Evolutionary conservation across 2,888 invertebrate species (phyloP).

Genomic region (Drosophila heteroneura): DNA sequence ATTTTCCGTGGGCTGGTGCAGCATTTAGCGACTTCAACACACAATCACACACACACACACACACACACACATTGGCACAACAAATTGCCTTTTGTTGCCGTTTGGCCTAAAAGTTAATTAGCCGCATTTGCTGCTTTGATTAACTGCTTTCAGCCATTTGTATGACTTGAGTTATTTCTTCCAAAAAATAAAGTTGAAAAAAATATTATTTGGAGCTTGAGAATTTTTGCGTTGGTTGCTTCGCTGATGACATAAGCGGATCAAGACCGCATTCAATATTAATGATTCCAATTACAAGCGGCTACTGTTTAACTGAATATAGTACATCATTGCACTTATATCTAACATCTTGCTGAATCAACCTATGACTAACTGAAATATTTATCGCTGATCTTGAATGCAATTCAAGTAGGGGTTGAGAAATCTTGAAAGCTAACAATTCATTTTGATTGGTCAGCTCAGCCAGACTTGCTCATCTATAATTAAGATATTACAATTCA

Average conservation of each 20-base stretch:
- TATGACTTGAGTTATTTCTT: conserved; percentile 58
- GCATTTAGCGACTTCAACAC: conserved; percentile 55
- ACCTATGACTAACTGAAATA: conserved; percentile 24
- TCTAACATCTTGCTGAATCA: conserved; percentile 3
- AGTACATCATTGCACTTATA: conserved; percentile 9
- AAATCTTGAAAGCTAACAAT: conserved; percentile 14
- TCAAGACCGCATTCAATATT: conserved; percentile 51
- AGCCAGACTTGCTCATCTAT: conserved; percentile 19
- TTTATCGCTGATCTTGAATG: conserved; percentile 42
- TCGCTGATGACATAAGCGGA: conserved; percentile 53
- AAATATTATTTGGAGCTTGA: conserved; percentile 58
- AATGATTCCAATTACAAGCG: conserved; percentile 26
- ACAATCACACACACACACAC: conserved; percentile 18
- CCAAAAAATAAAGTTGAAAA: conserved; percentile 30
- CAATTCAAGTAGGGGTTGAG: conserved; percentile 6
- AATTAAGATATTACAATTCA: conserved; percentile 35
- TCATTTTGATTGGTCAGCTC: conserved; percentile 32
- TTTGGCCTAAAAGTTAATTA: conserved; percentile 77
- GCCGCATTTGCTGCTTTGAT: conserved; percentile 78
- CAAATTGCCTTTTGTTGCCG: conserved; percentile 74
- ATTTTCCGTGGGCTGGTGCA: conserved; percentile 71
- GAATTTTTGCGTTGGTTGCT: conserved; percentile 56
- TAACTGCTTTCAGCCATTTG: conserved; percentile 63
- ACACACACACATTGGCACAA: conserved; percentile 39
- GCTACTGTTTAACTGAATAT: conserved; percentile 32